Evolutionary conservation across 2,797 vertebrate species (phyloP), one percentile per base, ranked within the genome.

Genomic region (Cercopithecus hamlyni): DNA sequence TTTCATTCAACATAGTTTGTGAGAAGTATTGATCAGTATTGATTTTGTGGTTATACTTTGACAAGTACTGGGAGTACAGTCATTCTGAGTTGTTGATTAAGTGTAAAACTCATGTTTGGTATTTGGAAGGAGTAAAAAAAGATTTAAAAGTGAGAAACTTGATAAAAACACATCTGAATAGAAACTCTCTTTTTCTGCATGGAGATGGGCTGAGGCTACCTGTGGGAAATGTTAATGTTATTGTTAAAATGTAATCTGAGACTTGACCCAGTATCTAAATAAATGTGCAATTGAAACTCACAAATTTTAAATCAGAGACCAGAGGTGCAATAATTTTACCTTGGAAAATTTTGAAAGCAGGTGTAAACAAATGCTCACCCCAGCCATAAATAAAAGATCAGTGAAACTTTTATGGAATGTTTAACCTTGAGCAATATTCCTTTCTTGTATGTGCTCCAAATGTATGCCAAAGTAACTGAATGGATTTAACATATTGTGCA

Each of bases 311-410:
- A n/a, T 50, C 41, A 39, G 50, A 85, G 17, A 82, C 3, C 13
- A 93, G 57, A 86, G 39, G 52, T 45, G 57, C 11, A 57, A 6
- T 43, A 24, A 92, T 83, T 79, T 92, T 64, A 79, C 24, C 36
- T 81, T 91, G 55, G 27, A 95, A 93, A 82, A 10, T 64, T 82
- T 73, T 95, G 76, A 76, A 95, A 73, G 11, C 30, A 95, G 45
- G 41, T 77, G 13, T 85, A 80, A 95, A 95, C 64, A 81, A 85
- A 87, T 52, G n/a, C 14, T 94, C 39, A 76, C 22, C 15, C 92
- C 36, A 88, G 58, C 22, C 22, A 24, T 88, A 93, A 72, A 76
- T 89, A 77, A 96, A 82, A 41, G 1, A 27, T 88, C 48, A 70
- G 61, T 84, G 48, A 88, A 83, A 90, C 80, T 83, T 41, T 88